Base-by-base conservation (phyloP, 2,888 invertebrate species). In the Aphodius granarius region DNA sequence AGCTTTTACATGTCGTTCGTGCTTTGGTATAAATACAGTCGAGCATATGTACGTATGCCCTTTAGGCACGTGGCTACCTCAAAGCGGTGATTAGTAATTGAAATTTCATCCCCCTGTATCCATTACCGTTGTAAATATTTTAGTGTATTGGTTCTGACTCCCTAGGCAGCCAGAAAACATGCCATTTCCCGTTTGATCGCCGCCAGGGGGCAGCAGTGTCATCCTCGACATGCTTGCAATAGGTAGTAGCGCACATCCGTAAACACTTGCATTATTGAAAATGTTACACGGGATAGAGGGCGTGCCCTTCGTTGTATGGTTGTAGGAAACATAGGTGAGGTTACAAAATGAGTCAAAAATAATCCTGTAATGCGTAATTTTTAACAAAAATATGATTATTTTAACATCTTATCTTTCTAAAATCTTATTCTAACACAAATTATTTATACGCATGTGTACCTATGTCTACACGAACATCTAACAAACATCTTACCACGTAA, bases 231-330 rank as follows among this genome's bases (percentile, higher is more conserved):
- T 6, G 15, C 21, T n/a, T n/a, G n/a, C n/a, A n/a, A 22, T 68
- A 68, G 68, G 5, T 16, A 63, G 72, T 19, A 9, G 72, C 21
- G 16, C 65, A 9, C 19, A 63, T 72, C 17, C 22, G 72, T 64
- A 72, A 72, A 22, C 72, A 21, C 20, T n/a, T 72, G 20, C 72
- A 72, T 72, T 72, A 72, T 72, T 72, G 22, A 72, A 43, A 43
- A 6, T 13, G 43, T 43, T 43, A 1, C 43, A 43, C 9, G 72
- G 15, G 64, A 64, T 63, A 16, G 21, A 63, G 20, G 72, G 20
- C 22, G 4, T 68, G n/a, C 68, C 13, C n/a, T n/a, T n/a, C n/a
- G n/a, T n/a, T n/a, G n/a, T n/a, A n/a, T n/a, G n/a, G n/a, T n/a
- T n/a, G n/a, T n/a, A n/a, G n/a, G n/a, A n/a, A n/a, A n/a, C n/a